Evolutionary conservation across 2,113 vertebrate genomes (phyloP).

Genomic region (Noctilio leporinus): DNA sequence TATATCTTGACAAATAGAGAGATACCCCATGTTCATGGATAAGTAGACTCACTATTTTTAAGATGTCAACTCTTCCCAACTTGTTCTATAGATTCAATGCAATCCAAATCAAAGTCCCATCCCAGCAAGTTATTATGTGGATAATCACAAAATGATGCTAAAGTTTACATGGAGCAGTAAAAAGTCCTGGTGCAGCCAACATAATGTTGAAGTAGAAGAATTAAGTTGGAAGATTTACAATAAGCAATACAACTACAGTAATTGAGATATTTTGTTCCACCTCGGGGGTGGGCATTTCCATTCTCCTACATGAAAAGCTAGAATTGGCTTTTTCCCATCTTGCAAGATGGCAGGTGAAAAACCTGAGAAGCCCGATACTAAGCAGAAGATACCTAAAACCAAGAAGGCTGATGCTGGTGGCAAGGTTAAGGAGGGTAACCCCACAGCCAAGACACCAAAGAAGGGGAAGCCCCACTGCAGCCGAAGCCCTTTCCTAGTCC

Average conservation of each 20-base stretch:
- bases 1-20: not conserved
- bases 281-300: not conserved
- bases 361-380: too few species aligned
- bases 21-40: not conserved
- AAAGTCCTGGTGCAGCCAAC: not conserved
- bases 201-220: not conserved
- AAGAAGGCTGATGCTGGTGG: too few species aligned
- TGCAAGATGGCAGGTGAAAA: too few species aligned
- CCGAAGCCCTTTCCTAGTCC: too few species aligned
- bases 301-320: not conserved
- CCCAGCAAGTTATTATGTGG: not conserved
- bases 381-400: too few species aligned
- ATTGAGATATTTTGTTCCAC: not conserved
- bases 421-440: too few species aligned
- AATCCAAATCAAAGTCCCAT: not conserved
- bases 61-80: not conserved
- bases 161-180: not conserved
- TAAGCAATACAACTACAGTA: not conserved
- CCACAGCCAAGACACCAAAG: too few species aligned
- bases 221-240: not conserved
- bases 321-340: too few species aligned
- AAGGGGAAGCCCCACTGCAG: too few species aligned
- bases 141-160: not conserved
- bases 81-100: not conserved
- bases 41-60: not conserved